These are phyloP conservation scores for Scalopus aquaticus DNA, from an alignment of 2,113 vertebrate species.

Conservation along the genomic window DNA sequence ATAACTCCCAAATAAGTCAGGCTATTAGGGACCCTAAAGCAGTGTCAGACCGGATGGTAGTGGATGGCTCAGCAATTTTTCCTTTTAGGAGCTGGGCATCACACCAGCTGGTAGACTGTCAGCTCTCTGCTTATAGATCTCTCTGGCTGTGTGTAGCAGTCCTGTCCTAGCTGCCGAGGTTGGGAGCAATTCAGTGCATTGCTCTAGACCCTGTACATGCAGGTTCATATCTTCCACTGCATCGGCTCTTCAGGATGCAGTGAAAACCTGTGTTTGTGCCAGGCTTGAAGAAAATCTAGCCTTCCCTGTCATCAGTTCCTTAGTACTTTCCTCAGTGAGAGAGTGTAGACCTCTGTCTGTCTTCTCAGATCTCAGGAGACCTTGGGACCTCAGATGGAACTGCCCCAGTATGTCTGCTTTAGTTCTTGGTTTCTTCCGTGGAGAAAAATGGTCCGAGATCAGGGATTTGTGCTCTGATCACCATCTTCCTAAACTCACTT, in stretches of 20 bases:
- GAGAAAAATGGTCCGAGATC: neutral
- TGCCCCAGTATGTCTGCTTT: neutral
- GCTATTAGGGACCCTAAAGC: neutral
- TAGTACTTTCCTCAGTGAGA: neutral
- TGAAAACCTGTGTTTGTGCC: neutral
- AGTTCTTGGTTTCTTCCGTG: neutral
- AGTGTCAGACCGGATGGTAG: neutral
- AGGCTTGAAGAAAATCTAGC: neutral
- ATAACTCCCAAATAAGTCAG: neutral
- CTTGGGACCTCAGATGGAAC: neutral
- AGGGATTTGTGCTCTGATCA: neutral
- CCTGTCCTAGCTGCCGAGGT: neutral
- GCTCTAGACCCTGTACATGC: neutral
- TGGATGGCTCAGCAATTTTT: neutral
- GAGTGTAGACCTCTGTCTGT: neutral
- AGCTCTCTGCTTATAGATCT: neutral
- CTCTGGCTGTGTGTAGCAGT: neutral
- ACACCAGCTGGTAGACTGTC: neutral
- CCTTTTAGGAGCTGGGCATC: neutral
- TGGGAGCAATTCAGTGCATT: neutral
- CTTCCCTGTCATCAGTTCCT: neutral
- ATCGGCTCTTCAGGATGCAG: neutral
- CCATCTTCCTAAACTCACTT: slow-evolving; percentile 29
- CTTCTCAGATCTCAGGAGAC: neutral
- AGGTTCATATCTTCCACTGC: neutral